Percentiles rank a stretch among this genome's conserved stretches.
Conservation (phyloP, 2,888 invertebrate species). For the Phragmatobia fuliginosa region DNA sequence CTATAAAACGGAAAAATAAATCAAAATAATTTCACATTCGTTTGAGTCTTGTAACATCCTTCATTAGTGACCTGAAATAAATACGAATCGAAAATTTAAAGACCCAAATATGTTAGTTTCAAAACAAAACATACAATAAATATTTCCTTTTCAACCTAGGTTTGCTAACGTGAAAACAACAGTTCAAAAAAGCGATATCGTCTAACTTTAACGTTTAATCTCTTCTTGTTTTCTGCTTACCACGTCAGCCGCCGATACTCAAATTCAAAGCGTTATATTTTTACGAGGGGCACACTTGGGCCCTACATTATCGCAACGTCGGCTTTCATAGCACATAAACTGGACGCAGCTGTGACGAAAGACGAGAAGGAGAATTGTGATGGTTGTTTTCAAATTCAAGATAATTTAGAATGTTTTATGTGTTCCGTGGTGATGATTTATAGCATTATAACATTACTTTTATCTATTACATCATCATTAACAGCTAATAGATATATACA, state of each 20-base stretch:
- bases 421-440: background rate
- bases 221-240: conserved; percentile 26
- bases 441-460: background rate
- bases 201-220: conserved; percentile 25
- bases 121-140: no score
- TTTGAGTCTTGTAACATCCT: no score
- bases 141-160: background rate
- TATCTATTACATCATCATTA: background rate
- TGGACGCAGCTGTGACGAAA: conserved; percentile 65
- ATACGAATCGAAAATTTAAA: background rate
- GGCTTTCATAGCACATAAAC: conserved; percentile 75
- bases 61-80: background rate
- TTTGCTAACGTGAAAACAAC: background rate
- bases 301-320: conserved; percentile 65
- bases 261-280: conserved; percentile 66
- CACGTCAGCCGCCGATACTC: conserved; percentile 43
- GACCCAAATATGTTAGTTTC: no score
- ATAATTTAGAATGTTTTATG: background rate
- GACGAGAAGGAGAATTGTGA: conserved; percentile 23
- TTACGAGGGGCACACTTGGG: conserved; percentile 70
- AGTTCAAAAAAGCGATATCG: conserved; percentile 16
- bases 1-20: background rate
- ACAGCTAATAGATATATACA: no score
- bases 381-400: background rate
- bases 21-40: no score